phyloP scores from a whole-genome alignment of 2,113 vertebrate genomes.

The Erpornis zantholeuca region DNA sequence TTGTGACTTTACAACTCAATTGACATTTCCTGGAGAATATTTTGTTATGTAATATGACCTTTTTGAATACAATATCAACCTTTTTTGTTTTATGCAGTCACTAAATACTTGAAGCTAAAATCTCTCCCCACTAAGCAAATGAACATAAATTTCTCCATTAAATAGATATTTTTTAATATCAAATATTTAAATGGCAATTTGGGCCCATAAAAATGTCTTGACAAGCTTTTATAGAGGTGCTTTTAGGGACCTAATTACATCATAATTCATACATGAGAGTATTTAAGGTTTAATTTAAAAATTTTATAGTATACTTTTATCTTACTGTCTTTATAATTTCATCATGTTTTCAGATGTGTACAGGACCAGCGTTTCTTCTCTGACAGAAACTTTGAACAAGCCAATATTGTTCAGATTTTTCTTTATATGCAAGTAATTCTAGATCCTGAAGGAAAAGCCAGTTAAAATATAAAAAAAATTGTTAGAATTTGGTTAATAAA shows the following conservation, averaged over 20 bases:
- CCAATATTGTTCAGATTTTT: neutral
- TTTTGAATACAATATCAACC: neutral
- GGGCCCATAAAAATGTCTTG: neutral
- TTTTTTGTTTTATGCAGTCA: slow-evolving; percentile 20
- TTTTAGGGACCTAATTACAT: neutral
- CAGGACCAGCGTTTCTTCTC: neutral
- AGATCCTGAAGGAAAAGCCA: neutral
- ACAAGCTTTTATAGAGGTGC: neutral
- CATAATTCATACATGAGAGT: neutral
- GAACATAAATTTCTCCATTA: neutral
- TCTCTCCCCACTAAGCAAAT: neutral
- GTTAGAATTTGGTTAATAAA: neutral
- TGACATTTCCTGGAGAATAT: slow-evolving; percentile 52
- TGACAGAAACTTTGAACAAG: neutral
- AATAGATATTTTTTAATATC: neutral
- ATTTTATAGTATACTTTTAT: neutral
- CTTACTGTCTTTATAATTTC: neutral
- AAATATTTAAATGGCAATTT: neutral
- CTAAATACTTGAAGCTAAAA: neutral
- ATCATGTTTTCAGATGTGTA: neutral
- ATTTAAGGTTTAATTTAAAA: neutral
- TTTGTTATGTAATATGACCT: slow-evolving; percentile 36
- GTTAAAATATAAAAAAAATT: neutral
- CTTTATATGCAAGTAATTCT: neutral
- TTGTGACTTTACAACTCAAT: slow-evolving; percentile 16